These are phyloP conservation scores for Synanthedon tipuliformis DNA, from an alignment of 2,888 invertebrate genomes.

Conservation along the genomic window DNA sequence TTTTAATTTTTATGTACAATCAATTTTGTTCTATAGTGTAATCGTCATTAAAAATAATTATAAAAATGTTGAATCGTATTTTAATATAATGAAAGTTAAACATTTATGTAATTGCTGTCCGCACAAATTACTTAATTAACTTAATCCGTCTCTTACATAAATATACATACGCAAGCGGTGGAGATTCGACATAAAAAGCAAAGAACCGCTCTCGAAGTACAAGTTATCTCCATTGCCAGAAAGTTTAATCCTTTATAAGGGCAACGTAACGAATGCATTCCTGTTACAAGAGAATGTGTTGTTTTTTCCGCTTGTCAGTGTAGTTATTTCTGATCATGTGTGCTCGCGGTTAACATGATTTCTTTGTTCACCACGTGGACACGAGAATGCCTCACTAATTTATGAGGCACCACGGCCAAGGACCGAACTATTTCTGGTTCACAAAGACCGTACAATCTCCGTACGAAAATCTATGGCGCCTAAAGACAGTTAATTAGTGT, in stretches of 20 bases:
- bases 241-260: conserved; percentile 39
- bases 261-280: conserved; percentile 42
- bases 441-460: conserved; percentile 30
- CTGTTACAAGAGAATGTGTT: conserved; percentile 28
- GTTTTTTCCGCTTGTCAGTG: conserved; percentile 26
- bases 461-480: conserved; percentile 29
- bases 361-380: conserved; percentile 33
- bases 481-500: conserved; percentile 44
- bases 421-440: conserved; percentile 33
- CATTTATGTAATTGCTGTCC: too few species aligned
- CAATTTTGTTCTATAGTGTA: too few species aligned
- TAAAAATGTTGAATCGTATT: too few species aligned
- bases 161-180: neutral
- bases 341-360: conserved; percentile 25
- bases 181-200: conserved; percentile 1
- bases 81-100: too few species aligned
- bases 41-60: too few species aligned
- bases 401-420: conserved; percentile 26
- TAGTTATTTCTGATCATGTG: conserved; percentile 35
- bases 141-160: too few species aligned
- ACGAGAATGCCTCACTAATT: conserved; percentile 31
- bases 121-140: too few species aligned
- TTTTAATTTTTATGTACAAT: too few species aligned
- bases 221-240: conserved; percentile 31
- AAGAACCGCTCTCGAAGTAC: conserved; percentile 20